These are phyloP conservation scores for Eciton burchellii DNA, from an alignment of 1,140 invertebrate genomes.

Conservation along the genomic window DNA sequence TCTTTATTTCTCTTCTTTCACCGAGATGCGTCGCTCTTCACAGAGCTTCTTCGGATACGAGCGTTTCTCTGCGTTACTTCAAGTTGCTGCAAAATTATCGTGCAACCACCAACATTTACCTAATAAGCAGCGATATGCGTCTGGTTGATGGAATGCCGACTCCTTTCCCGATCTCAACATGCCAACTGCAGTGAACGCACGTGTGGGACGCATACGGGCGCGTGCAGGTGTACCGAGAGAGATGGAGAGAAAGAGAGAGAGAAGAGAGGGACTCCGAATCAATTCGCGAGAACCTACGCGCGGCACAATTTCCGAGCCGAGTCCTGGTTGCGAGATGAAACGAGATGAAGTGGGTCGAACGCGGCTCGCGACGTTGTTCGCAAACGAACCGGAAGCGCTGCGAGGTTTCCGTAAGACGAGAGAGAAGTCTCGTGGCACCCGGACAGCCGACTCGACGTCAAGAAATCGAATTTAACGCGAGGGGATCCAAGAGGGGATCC, in stretches of 20 bases:
- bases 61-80: background rate
- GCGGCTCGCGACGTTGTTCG: conserved; percentile 36
- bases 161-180: conserved; percentile 62
- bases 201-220: conserved; percentile 8
- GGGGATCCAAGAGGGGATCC: background rate
- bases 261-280: conserved; percentile 41
- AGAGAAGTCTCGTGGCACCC: background rate
- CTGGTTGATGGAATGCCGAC: conserved; percentile 29
- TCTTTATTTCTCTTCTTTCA: background rate
- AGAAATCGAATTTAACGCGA: background rate
- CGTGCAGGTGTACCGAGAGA: conserved; percentile 49
- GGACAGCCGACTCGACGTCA: background rate
- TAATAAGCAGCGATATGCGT: conserved; percentile 30
- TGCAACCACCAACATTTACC: background rate
- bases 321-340: conserved; percentile 13
- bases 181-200: background rate
- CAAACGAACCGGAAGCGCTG: conserved; percentile 65
- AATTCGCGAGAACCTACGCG: conserved; percentile 51
- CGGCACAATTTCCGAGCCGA: conserved; percentile 45
- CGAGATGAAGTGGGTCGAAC: conserved; percentile 30
- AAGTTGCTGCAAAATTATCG: background rate
- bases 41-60: background rate
- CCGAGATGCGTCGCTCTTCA: background rate
- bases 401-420: conserved; percentile 22
- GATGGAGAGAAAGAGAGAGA: background rate